phyloP scores from a whole-genome alignment of 2,888 invertebrate species.

The Diloba caeruleocephala region DNA sequence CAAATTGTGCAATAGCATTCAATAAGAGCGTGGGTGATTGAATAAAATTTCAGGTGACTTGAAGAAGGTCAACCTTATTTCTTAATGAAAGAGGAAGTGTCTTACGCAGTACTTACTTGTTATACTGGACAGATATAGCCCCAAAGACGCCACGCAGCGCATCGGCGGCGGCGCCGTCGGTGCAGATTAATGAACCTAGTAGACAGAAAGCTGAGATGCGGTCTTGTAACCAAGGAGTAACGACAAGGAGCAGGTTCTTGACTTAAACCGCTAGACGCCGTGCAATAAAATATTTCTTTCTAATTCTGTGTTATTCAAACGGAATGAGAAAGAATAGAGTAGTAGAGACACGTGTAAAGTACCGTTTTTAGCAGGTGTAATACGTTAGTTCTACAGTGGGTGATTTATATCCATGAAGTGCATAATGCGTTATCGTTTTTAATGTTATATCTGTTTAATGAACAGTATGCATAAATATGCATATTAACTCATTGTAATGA shows the following conservation, averaged over 20 bases:
- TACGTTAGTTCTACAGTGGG: no score
- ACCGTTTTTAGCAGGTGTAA: no score
- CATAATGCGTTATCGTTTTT: constrained; percentile 7
- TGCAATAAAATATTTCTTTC: no score
- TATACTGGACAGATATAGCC: no score
- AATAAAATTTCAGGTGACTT: constrained; percentile 20
- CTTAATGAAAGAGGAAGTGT: neutral
- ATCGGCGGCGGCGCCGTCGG: no score
- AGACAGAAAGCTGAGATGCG: no score
- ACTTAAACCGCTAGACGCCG: no score
- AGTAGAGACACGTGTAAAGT: neutral
- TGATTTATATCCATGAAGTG: constrained; percentile 4
- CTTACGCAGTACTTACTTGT: neutral
- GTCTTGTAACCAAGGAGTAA: neutral
- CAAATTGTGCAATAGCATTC: constrained; percentile 16
- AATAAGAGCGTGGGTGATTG: constrained; percentile 27
- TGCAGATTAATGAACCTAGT: no score
- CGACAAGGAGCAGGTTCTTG: neutral
- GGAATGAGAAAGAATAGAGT: neutral
- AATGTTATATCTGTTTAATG: constrained; percentile 17
- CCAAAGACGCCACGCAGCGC: no score
- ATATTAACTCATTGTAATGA: constrained; percentile 31
- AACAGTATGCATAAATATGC: constrained; percentile 29
- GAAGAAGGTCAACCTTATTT: constrained; percentile 7
- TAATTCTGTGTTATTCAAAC: no score